A percentile compares a stretch with the other conserved stretches of the same genome.
These are phyloP conservation scores for Agonum fuliginosum DNA, from an alignment of 2,888 invertebrate genomes.

Conservation along the genomic window DNA sequence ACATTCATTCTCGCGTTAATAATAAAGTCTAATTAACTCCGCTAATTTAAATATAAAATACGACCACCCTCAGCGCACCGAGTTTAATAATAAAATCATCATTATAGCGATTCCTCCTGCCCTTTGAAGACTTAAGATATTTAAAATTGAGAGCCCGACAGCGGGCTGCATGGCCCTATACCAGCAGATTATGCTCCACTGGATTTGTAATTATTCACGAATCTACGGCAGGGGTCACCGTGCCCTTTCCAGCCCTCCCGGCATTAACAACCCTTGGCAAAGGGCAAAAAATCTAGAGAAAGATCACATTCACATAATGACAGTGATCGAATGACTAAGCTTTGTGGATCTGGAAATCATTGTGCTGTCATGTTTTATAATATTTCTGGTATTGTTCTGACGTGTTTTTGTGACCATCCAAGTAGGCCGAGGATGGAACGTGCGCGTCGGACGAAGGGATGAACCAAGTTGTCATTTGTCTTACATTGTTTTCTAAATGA, in stretches of 20 bases:
- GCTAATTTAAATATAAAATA: constrained; percentile 26
- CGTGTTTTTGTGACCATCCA: constrained; percentile 33
- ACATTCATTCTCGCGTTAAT: constrained; percentile 3
- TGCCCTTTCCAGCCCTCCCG: constrained; percentile 45
- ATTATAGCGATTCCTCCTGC: constrained; percentile 7
- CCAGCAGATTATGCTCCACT: constrained; percentile 25
- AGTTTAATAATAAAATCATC: constrained; percentile 42
- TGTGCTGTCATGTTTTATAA: constrained; percentile 23
- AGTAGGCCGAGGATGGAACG: constrained; percentile 5
- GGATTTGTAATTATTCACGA: constrained; percentile 40
- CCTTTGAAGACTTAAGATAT: constrained; percentile 32
- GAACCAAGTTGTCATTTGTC: constrained; percentile 34
- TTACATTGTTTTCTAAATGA: constrained; percentile 45
- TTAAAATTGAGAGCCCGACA: constrained; percentile 17
- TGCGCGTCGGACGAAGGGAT: constrained; percentile 8
- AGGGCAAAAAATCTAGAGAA: constrained; percentile 45
- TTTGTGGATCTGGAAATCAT: constrained; percentile 20
- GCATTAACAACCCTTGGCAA: constrained; percentile 39
- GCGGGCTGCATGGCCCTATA: not conserved
- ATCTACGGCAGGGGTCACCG: constrained; percentile 15
- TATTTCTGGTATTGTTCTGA: constrained; percentile 6
- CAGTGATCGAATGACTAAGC: constrained; percentile 58
- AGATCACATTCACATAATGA: constrained; percentile 54
- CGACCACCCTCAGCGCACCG: constrained; percentile 13
- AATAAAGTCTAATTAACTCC: constrained; percentile 24